Evolutionary conservation across 1,140 invertebrate species (phyloP).

Genomic region (Metopolophium dirhodum): DNA sequence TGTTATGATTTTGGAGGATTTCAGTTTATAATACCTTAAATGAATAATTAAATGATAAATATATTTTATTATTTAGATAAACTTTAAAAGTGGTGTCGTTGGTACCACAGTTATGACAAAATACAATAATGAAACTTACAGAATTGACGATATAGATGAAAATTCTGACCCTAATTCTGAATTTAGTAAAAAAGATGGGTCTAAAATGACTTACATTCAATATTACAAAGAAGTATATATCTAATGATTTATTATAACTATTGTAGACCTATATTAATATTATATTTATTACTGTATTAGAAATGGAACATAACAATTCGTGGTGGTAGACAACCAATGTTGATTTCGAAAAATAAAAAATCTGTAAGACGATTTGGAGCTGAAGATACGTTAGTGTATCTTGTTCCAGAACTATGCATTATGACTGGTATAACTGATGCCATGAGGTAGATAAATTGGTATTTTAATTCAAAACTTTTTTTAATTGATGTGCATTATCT

Average conservation of each 20-base stretch:
- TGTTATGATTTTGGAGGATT: not conserved
- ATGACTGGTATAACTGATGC: conserved; percentile 75
- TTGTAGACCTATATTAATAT: not conserved
- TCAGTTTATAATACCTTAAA: too few relatives aligned
- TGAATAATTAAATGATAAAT: not conserved
- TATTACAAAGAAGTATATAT: conserved; percentile 73
- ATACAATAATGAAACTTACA: conserved; percentile 80
- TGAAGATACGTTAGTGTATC: conserved; percentile 67
- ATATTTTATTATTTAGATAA: conserved; percentile 27
- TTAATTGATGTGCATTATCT: not conserved
- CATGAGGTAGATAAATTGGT: conserved; percentile 61
- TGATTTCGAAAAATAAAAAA: conserved; percentile 63
- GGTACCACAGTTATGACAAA: conserved; percentile 77
- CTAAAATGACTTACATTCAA: conserved; percentile 72
- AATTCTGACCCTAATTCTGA: conserved; percentile 70
- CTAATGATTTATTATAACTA: conserved; percentile 62
- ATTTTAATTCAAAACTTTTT: not conserved
- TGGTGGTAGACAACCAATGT: conserved; percentile 39
- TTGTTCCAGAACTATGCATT: conserved; percentile 84
- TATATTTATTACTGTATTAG: conserved; percentile 43
- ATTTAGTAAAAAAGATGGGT: conserved; percentile 71
- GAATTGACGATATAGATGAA: conserved; percentile 84
- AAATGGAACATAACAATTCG: conserved; percentile 29
- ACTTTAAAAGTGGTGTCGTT: conserved; percentile 49
- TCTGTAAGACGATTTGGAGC: conserved; percentile 70